phyloP scores from a whole-genome alignment of 2,797 vertebrate species.

The Vultur gryphus region DNA sequence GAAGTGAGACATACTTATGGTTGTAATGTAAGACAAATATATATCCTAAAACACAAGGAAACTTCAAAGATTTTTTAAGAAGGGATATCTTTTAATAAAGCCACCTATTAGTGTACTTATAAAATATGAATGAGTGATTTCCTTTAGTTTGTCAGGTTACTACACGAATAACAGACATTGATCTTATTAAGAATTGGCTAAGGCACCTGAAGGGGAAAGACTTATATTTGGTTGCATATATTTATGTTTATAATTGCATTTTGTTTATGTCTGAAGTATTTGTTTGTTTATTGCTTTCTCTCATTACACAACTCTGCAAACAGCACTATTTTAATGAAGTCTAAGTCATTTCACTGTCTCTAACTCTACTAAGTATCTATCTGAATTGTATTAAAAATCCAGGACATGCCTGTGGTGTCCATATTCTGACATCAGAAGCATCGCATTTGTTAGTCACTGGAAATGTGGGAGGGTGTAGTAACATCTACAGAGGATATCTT shows the following conservation, averaged over 20 bases:
- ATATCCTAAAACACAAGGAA: not conserved
- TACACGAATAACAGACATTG: not conserved
- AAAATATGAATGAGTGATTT: not conserved
- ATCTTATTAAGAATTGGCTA: not conserved
- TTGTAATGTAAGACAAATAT: not conserved
- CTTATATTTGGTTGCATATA: not conserved
- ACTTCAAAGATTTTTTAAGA: not conserved
- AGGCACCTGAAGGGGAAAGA: not conserved
- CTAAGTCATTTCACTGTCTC: not conserved
- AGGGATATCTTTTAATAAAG: not conserved
- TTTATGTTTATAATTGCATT: not conserved
- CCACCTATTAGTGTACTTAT: not conserved
- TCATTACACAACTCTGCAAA: not conserved
- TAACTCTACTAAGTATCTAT: not conserved
- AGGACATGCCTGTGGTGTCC: not conserved
- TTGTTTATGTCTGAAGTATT: not conserved
- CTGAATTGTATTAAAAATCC: not conserved
- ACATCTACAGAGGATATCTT: not conserved
- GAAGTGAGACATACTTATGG: not conserved
- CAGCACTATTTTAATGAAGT: not conserved
- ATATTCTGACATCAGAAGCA: not conserved
- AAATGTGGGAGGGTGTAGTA: not conserved
- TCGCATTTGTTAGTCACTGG: not conserved
- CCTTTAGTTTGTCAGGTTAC: not conserved
- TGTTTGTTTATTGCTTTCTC: not conserved